Conservation (phyloP, 2,888 invertebrate genomes). For the Dioctria linearis region DNA sequence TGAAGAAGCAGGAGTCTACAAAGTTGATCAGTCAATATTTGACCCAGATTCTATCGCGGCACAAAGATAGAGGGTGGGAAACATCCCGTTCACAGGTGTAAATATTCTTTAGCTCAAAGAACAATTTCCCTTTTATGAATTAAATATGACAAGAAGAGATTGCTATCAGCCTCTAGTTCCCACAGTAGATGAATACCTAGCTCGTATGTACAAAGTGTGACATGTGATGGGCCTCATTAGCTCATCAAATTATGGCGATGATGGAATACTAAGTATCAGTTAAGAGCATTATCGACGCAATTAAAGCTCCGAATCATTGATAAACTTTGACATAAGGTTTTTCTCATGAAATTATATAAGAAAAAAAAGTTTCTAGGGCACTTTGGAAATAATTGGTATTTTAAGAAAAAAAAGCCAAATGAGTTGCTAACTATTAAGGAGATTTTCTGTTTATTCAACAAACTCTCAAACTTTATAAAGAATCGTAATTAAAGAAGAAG, state of each 20-base stretch:
- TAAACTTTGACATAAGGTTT: slow-evolving; percentile 14
- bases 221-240: slow-evolving; percentile 32
- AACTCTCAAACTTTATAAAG: too few species aligned
- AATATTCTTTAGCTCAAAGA: slow-evolving; percentile 24
- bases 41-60: slow-evolving; percentile 56
- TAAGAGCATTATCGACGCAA: slow-evolving; percentile 38
- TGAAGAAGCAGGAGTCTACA: slow-evolving; percentile 30
- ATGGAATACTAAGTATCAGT: slow-evolving; percentile 44
- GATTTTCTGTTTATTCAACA: too few species aligned
- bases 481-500: too few species aligned
- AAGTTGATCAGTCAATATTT: slow-evolving; percentile 60
- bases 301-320: slow-evolving; percentile 23
- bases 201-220: background rate
- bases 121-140: slow-evolving; percentile 41
- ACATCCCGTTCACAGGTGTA: slow-evolving; percentile 41
- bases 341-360: background rate
- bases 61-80: background rate
- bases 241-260: slow-evolving; percentile 34
- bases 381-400: too few species aligned
- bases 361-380: too few species aligned
- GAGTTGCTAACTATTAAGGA: too few species aligned
- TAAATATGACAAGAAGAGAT: slow-evolving; percentile 50
- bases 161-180: slow-evolving; percentile 14
- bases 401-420: too few species aligned
- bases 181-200: slow-evolving; percentile 33